Base-by-base conservation (phyloP, 2,888 invertebrate genomes). In the Chrysodeixis includens region DNA sequence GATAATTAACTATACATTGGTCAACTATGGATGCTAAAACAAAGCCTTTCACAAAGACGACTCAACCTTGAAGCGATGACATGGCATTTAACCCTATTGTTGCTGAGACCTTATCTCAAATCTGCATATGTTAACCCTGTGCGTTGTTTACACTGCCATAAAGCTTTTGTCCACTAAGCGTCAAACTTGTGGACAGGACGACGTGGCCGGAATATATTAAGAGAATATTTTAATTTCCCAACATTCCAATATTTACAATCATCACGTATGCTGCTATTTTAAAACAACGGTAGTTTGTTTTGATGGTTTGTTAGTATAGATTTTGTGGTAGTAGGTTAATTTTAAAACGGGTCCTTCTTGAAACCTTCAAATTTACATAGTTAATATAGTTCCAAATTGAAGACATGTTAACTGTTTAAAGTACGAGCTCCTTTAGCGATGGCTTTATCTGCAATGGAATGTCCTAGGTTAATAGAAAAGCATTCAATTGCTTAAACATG, bases 171-270 rank as follows among this genome's bases (percentile, higher is more conserved):
- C 79, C 81, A 79, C 26, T 69, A 69, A 66, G 71, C 70, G 66
- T 83, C 78, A 79, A 85, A 77, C 77, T 76, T 79, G 72, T 81
- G 78, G 62, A 51, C 66, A 69, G 66, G 71, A 64, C 64, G 59
- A 83, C 89, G 89, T 87, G 90, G 56, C 40, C 57, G 35, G 89
- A 84, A 90, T 90, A 83, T 64, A 83, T 87, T 86, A 81, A 70
- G 66, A 65, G 72, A 80, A 73, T 72, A 75, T 81, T 71, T 75
- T 80, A 67, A 69, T 78, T 76, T 79, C 69, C 62, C 58, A 67
- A 78, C 72, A 82, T 82, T 78, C 75, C 74, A 64, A 62, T 78
- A 74, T 62, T 70, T 59, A 44, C 61, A 73, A 63, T 74, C 75
- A 77, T 69, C 64, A 62, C 74, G 49, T 63, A 65, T 76, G 60